Conservation (phyloP, 2,113 vertebrate species). For the Meleagris gallopavo region DNA sequence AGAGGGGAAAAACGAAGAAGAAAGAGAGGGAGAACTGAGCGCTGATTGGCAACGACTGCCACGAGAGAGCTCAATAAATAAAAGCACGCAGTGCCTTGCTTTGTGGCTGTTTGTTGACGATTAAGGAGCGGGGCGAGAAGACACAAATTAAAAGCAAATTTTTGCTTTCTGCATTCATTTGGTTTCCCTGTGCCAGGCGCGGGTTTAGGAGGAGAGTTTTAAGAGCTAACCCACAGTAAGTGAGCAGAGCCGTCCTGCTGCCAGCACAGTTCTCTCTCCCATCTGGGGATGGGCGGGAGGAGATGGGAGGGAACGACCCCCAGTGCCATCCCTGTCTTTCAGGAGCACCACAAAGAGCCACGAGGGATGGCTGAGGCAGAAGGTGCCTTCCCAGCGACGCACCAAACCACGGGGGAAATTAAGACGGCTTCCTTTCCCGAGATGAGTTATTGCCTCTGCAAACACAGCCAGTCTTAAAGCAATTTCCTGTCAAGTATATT, state of each 20-base stretch:
- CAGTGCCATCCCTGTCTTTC: background rate
- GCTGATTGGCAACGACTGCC: slow-evolving; percentile 41
- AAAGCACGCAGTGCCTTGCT: background rate
- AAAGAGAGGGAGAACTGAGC: slow-evolving; percentile 33
- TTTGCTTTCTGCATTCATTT: background rate
- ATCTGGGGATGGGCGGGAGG: background rate
- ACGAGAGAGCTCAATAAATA: slow-evolving; percentile 42
- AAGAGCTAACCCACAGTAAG: background rate
- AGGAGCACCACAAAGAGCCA: slow-evolving; percentile 16
- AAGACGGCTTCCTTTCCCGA: slow-evolving; percentile 59
- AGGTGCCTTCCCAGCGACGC: slow-evolving; percentile 45
- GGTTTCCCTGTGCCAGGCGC: background rate
- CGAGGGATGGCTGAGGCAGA: slow-evolving; percentile 64
- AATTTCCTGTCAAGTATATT: slow-evolving; percentile 68
- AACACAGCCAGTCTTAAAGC: slow-evolving; percentile 64
- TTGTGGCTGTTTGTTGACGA: slow-evolving; percentile 35
- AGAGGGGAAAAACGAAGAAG: background rate
- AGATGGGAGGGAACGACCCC: background rate
- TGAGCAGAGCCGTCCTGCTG: background rate
- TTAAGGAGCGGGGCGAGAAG: background rate
- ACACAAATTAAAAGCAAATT: background rate
- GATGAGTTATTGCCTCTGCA: slow-evolving; percentile 69
- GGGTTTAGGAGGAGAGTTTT: background rate
- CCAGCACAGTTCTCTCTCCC: no score
- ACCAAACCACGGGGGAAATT: slow-evolving; percentile 72